Conservation (phyloP, 1,140 invertebrate species). For the Rhopalosiphum maidis region DNA sequence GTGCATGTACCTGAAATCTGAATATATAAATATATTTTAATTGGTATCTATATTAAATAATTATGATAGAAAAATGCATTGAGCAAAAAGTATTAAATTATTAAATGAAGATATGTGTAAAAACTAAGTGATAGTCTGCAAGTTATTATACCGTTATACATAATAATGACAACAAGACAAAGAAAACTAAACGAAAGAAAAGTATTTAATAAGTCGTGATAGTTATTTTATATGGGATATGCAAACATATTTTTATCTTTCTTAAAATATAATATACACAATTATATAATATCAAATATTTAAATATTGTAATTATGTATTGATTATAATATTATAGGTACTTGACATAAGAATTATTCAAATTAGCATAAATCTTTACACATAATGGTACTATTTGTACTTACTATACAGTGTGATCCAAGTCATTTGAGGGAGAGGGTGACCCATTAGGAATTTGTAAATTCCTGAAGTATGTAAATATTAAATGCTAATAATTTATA, state of each 20-base stretch:
- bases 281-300: neutral
- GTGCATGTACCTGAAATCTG: neutral
- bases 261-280: neutral
- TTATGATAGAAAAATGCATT: neutral
- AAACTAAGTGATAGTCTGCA: neutral
- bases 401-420: neutral
- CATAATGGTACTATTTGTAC: neutral
- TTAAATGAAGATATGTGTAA: neutral
- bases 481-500: no score
- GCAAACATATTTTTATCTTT: neutral
- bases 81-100: conserved; percentile 38
- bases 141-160: neutral
- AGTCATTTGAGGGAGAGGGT: neutral
- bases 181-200: neutral
- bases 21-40: neutral
- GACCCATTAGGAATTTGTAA: neutral
- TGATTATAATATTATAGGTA: neutral
- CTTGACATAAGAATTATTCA: neutral
- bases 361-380: neutral
- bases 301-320: neutral
- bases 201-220: neutral
- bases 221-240: neutral
- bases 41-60: neutral
- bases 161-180: neutral
- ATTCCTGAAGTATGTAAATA: no score